Evolutionary conservation across 2,113 vertebrate species (phyloP).

Genomic region (Aleadryas rufinucha): DNA sequence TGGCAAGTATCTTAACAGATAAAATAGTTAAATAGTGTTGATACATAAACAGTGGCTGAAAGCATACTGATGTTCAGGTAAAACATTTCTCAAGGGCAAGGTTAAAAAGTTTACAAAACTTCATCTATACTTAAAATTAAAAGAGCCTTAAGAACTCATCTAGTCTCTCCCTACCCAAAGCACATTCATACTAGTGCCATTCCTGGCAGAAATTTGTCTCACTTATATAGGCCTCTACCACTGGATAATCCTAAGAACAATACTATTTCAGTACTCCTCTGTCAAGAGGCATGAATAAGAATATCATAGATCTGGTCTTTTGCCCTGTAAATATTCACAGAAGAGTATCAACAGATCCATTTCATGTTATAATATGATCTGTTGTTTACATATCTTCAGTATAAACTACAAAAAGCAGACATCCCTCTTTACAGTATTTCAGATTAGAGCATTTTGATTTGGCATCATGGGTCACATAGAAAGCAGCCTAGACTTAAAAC

Average conservation of each 20-base stretch:
- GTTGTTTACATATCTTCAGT: not conserved
- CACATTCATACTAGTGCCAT: not conserved
- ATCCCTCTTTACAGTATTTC: not conserved
- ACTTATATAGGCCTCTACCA: not conserved
- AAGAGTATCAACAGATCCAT: not conserved
- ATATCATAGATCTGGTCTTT: not conserved
- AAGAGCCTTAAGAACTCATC: not conserved
- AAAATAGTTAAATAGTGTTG: not conserved
- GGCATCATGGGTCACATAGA: not conserved
- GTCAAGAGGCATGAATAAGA: not conserved
- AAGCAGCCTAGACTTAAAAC: not conserved
- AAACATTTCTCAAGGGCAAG: not conserved
- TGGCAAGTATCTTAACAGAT: not conserved
- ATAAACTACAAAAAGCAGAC: not conserved
- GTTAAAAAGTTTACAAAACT: not conserved
- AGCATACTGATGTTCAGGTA: not conserved
- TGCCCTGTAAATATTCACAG: not conserved
- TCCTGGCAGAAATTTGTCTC: not conserved
- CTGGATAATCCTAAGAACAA: not conserved
- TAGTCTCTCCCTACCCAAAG: not conserved
- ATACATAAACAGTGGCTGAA: not conserved
- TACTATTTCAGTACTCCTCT: not conserved
- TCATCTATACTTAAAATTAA: not conserved
- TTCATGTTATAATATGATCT: not conserved
- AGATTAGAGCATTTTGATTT: not conserved